Percentiles rank a stretch among this genome's conserved stretches.
phyloP scores from a whole-genome alignment of 2,113 vertebrate genomes.

The Cercocebus atys region DNA sequence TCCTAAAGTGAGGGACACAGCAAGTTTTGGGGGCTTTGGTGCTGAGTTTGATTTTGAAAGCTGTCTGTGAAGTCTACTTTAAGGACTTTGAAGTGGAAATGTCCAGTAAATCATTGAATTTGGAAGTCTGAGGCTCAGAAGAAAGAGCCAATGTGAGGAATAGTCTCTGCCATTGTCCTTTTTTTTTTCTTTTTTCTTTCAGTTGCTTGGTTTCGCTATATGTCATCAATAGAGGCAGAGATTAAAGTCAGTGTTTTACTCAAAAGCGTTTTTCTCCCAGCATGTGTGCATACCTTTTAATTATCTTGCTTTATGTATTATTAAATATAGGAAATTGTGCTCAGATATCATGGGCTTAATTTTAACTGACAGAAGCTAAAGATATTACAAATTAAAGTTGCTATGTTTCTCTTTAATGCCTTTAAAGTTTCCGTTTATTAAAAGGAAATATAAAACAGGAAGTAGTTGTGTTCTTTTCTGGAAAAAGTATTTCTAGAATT shows the following conservation, averaged over 20 bases:
- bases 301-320: conserved; percentile 80
- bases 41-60: neutral
- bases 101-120: neutral
- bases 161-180: conserved; percentile 9
- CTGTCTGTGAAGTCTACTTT: neutral
- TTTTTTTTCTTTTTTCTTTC: conserved; percentile 41
- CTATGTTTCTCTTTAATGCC: conserved; percentile 55
- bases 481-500: conserved; percentile 38
- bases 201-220: conserved; percentile 25
- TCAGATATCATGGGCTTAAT: conserved; percentile 74
- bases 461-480: conserved; percentile 32
- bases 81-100: neutral
- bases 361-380: conserved; percentile 75
- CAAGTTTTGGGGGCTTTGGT: too few relatives aligned
- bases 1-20: neutral
- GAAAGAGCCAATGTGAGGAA: neutral
- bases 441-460: conserved; percentile 58
- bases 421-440: conserved; percentile 56
- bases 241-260: conserved; percentile 63
- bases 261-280: conserved; percentile 67
- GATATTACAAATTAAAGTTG: conserved; percentile 59
- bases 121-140: neutral
- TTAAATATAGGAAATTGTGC: conserved; percentile 79
- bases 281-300: conserved; percentile 76
- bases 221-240: conserved; percentile 57